phyloP scores from a whole-genome alignment of 92 coral and sea anemone species.

The Desmophyllum pertusum region DNA sequence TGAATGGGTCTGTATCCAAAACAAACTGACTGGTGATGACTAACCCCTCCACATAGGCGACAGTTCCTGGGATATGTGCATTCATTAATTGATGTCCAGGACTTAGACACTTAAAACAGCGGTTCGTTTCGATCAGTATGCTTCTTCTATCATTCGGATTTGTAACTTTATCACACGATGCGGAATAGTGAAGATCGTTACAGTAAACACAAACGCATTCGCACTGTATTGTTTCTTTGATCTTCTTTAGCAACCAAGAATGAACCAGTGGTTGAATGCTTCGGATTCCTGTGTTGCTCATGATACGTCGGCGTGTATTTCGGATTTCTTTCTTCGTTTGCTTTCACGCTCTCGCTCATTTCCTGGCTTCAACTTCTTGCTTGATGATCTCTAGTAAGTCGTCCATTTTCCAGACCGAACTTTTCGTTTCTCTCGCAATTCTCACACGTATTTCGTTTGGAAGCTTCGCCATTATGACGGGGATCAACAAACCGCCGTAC shows the following conservation, averaged over 20 bases:
- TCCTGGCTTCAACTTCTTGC: conserved; percentile 54
- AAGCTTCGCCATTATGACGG: too few relatives aligned
- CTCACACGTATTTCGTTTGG: too few relatives aligned
- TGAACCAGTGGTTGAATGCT: conserved; percentile 12
- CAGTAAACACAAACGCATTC: conserved; percentile 39
- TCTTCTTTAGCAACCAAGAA: background rate
- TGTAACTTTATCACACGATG: conserved; percentile 34
- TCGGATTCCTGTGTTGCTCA: background rate
- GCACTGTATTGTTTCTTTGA: background rate
- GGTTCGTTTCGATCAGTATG: background rate
- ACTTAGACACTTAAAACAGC: conserved; percentile 26
- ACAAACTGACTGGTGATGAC: too few relatives aligned
- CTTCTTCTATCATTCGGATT: conserved; percentile 24
- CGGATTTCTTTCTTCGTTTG: background rate
- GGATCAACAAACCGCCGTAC: too few relatives aligned
- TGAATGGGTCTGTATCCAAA: too few relatives aligned
- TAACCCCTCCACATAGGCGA: too few relatives aligned
- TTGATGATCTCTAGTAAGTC: conserved; percentile 30
- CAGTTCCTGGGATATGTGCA: too few relatives aligned
- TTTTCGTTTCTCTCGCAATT: too few relatives aligned
- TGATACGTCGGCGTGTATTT: background rate
- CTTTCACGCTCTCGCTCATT: conserved; percentile 19
- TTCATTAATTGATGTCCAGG: conserved; percentile 27
- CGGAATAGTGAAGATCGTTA: conserved; percentile 38
- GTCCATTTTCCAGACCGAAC: conserved; percentile 51